Conservation (phyloP, 2,797 vertebrate species). For the Mallotus villosus region DNA sequence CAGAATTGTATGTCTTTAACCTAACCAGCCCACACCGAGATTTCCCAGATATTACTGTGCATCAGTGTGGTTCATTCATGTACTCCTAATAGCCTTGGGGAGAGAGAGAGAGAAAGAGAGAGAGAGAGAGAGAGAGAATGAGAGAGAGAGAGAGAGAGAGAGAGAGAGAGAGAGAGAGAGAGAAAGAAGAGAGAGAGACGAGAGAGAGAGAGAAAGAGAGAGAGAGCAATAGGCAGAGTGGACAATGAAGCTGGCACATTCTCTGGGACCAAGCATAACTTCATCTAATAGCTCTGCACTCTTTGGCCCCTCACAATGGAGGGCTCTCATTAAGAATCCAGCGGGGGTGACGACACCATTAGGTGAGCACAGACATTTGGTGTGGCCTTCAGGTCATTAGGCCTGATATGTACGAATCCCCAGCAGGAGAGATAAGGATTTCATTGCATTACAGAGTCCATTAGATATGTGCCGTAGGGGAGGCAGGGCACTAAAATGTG, state of each 20-base stretch:
- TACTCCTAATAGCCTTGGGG: background rate
- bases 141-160: background rate
- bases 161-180: no score
- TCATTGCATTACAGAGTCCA: conserved; percentile 74
- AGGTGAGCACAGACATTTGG: conserved; percentile 54
- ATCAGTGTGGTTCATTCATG: conserved; percentile 35
- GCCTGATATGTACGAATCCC: conserved; percentile 57
- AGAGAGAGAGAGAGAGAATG: background rate
- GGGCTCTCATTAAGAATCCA: conserved; percentile 69
- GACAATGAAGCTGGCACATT: conserved; percentile 51
- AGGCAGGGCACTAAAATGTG: conserved; percentile 67
- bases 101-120: no score
- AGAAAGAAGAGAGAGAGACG: no score
- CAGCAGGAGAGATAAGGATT: conserved; percentile 68
- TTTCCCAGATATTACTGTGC: conserved; percentile 50
- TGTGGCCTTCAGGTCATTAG: conserved; percentile 69
- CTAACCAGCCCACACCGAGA: conserved; percentile 47
- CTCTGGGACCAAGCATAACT: conserved; percentile 51
- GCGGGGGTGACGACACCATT: conserved; percentile 67
- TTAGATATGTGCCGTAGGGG: conserved; percentile 62
- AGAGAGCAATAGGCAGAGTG: background rate
- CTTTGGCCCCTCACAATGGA: conserved; percentile 54
- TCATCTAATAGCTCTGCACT: conserved; percentile 59
- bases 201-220: background rate
- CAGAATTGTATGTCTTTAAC: conserved; percentile 36